A percentile compares a stretch with the other conserved stretches of the same genome.
These are phyloP conservation scores for Origma solitaria DNA, from an alignment of 2,113 vertebrate genomes.

Conservation along the genomic window DNA sequence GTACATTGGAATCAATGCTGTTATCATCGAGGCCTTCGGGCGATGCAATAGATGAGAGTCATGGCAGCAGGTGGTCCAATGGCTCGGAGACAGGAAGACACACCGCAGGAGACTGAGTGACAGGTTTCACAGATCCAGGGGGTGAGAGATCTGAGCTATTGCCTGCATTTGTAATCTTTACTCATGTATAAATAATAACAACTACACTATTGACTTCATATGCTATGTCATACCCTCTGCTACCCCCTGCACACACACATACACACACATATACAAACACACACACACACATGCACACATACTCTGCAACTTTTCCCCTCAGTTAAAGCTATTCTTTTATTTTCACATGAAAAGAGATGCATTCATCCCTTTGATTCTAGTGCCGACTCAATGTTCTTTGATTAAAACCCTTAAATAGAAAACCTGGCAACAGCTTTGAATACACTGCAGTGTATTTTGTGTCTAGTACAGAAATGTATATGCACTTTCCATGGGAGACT, in stretches of 20 bases:
- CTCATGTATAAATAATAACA: slow-evolving; percentile 90
- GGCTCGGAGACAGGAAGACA: slow-evolving; percentile 87
- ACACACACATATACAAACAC: slow-evolving; percentile 10
- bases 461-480: not conserved
- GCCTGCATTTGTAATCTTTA: slow-evolving; percentile 87
- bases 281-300: not conserved
- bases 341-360: slow-evolving; percentile 26
- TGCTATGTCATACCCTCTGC: slow-evolving; percentile 79
- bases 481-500: slow-evolving; percentile 11
- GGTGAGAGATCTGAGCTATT: slow-evolving; percentile 85
- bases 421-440: slow-evolving; percentile 53
- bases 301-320: slow-evolving; percentile 20
- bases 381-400: slow-evolving; percentile 46
- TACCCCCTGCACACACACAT: slow-evolving; percentile 43
- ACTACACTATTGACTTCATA: slow-evolving; percentile 82
- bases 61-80: slow-evolving; percentile 87
- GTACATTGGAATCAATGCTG: slow-evolving; percentile 99
- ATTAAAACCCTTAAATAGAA: slow-evolving; percentile 50
- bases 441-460: not conserved
- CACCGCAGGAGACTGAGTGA: slow-evolving; percentile 85
- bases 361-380: slow-evolving; percentile 9
- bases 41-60: slow-evolving; percentile 87
- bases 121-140: slow-evolving; percentile 86
- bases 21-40: slow-evolving; percentile 91
- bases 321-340: slow-evolving; percentile 26